These are phyloP conservation scores for Lepidocyrtoides sp. DNA, from an alignment of 2,888 invertebrate species.

Conservation along the genomic window DNA sequence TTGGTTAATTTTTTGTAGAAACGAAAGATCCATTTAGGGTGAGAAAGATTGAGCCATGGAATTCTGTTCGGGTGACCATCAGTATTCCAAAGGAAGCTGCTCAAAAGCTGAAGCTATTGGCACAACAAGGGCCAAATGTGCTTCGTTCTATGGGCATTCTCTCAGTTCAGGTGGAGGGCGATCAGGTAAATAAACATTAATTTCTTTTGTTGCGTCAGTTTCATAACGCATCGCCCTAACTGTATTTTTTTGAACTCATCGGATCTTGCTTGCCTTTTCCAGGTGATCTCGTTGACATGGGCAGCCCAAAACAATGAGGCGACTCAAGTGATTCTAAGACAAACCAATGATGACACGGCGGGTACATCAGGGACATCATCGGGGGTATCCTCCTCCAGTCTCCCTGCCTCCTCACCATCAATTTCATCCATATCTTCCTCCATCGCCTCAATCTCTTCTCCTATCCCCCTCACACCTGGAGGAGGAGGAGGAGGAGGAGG, in stretches of 20 bases:
- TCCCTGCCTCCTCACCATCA: conserved; percentile 76
- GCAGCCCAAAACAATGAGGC: conserved; percentile 90
- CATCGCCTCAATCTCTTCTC: conserved; percentile 62
- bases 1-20: conserved; percentile 86
- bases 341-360: conserved; percentile 85
- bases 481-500: no score
- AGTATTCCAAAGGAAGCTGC: conserved; percentile 99
- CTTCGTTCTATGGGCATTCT: conserved; percentile 97
- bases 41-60: conserved; percentile 98
- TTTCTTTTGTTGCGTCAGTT: background rate
- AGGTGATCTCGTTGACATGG: conserved; percentile 90
- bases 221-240: background rate
- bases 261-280: conserved; percentile 42
- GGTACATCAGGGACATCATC: conserved; percentile 86
- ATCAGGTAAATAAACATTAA: conserved; percentile 86
- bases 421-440: conserved; percentile 65
- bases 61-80: conserved; percentile 97
- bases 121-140: conserved; percentile 95
- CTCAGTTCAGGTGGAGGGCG: conserved; percentile 95
- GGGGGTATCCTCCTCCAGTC: conserved; percentile 79
- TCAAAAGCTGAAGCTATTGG: conserved; percentile 95
- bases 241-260: conserved; percentile 8
- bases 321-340: conserved; percentile 90
- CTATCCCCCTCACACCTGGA: conserved; percentile 81
- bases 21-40: conserved; percentile 89